Conservation (phyloP, 1,140 invertebrate genomes). For the Nebria ingens region DNA sequence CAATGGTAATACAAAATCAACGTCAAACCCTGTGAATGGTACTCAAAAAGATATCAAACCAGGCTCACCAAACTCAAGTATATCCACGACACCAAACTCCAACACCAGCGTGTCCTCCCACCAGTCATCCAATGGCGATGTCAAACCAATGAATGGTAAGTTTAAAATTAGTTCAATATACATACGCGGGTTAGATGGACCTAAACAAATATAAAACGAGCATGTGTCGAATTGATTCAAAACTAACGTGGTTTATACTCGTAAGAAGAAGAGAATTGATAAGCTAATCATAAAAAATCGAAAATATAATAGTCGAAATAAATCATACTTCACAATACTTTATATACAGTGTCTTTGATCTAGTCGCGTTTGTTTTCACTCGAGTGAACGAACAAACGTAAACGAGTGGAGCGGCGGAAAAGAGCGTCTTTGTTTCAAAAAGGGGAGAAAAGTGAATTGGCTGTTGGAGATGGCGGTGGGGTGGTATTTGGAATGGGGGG, state of each 20-base stretch:
- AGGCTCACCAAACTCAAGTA: slow-evolving; percentile 34
- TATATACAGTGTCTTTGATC: too few relatives aligned
- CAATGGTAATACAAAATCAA: slow-evolving; percentile 9
- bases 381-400: too few relatives aligned
- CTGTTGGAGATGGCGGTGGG: neutral
- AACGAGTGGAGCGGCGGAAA: too few relatives aligned
- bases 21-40: slow-evolving; percentile 12
- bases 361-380: too few relatives aligned
- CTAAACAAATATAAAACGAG: too few relatives aligned
- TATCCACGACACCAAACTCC: slow-evolving; percentile 37
- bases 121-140: slow-evolving; percentile 34
- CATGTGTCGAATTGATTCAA: too few relatives aligned
- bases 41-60: slow-evolving; percentile 34
- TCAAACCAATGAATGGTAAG: slow-evolving; percentile 36
- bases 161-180: slow-evolving; percentile 4
- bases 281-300: too few relatives aligned
- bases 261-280: too few relatives aligned
- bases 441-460: slow-evolving; percentile 2
- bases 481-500: too few relatives aligned
- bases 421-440: neutral
- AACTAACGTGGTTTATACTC: too few relatives aligned
- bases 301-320: too few relatives aligned
- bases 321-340: too few relatives aligned
- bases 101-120: slow-evolving; percentile 33
- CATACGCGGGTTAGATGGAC: neutral